Conservation (phyloP, 2,797 vertebrate genomes). For the Phalanger gymnotis region DNA sequence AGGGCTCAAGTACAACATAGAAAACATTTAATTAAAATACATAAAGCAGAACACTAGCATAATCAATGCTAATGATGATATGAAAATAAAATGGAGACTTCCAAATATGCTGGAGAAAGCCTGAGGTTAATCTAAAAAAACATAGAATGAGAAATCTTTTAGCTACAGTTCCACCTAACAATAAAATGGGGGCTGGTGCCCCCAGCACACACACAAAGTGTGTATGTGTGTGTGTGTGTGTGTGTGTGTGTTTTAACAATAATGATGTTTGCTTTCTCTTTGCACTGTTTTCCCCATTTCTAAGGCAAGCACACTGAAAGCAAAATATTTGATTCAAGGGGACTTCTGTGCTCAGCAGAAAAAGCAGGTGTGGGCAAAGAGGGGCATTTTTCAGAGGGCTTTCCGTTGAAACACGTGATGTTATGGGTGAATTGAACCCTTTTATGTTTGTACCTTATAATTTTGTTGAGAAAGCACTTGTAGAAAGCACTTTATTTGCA, state of each 20-base stretch:
- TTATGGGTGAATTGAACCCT: slow-evolving; percentile 13
- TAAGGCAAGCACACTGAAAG: slow-evolving; percentile 51
- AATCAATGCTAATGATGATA: slow-evolving; percentile 49
- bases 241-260: too few relatives aligned
- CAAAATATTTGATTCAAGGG: slow-evolving; percentile 57
- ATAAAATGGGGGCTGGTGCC: slow-evolving; percentile 5
- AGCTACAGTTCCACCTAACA: slow-evolving; percentile 49
- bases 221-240: too few relatives aligned
- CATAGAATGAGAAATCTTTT: slow-evolving; percentile 55
- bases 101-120: slow-evolving; percentile 43
- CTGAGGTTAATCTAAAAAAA: slow-evolving; percentile 43
- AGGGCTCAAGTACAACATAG: slow-evolving; percentile 38
- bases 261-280: slow-evolving; percentile 45
- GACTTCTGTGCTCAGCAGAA: slow-evolving; percentile 40
- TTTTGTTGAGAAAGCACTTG: slow-evolving; percentile 49
- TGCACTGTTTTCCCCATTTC: slow-evolving; percentile 55
- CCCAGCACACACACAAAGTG: slow-evolving; percentile 4
- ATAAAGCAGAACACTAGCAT: slow-evolving; percentile 61
- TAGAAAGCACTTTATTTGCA: slow-evolving; percentile 60
- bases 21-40: slow-evolving; percentile 71
- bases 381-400: slow-evolving; percentile 30
- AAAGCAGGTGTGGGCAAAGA: slow-evolving; percentile 30
- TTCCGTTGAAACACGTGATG: slow-evolving; percentile 48
- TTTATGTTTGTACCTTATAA: slow-evolving; percentile 49
- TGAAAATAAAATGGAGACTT: slow-evolving; percentile 62